A percentile compares a stretch with the other conserved stretches of the same genome.
Evolutionary conservation across 2,888 invertebrate species (phyloP).

Genomic region (Drosophila koepferae): DNA sequence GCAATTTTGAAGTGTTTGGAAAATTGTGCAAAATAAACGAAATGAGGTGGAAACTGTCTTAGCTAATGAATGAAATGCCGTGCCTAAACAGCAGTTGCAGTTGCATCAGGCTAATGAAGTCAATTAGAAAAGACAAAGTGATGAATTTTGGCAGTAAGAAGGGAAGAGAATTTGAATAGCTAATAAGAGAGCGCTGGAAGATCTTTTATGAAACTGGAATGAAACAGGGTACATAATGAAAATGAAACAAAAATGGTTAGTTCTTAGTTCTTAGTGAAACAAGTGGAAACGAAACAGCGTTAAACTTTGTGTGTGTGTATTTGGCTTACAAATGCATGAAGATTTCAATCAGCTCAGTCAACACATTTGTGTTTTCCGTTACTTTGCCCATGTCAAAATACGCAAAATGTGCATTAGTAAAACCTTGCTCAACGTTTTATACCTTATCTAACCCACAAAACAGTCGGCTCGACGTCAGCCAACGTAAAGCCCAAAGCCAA

Average conservation of each 20-base stretch:
- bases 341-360: background rate
- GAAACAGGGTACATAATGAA: background rate
- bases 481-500: slow-evolving; percentile 2
- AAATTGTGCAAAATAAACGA: slow-evolving; percentile 27
- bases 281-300: background rate
- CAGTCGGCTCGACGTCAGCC: slow-evolving; percentile 14
- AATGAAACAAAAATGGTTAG: background rate
- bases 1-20: slow-evolving; percentile 28
- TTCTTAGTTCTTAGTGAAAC: background rate
- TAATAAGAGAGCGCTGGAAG: background rate
- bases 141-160: slow-evolving; percentile 4
- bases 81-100: background rate
- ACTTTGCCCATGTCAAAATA: background rate
- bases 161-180: background rate
- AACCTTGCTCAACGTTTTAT: background rate
- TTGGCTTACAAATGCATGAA: background rate
- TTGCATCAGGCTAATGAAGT: slow-evolving; percentile 24
- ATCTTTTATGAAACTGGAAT: background rate
- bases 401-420: slow-evolving; percentile 15
- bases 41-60: slow-evolving; percentile 13
- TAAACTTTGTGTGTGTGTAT: too few relatives aligned
- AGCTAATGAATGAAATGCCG: background rate
- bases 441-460: background rate
- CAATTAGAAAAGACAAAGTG: slow-evolving; percentile 18
- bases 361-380: background rate